Evolutionary conservation across 1,140 invertebrate species (phyloP).

Genomic region (Bradysia coprophila): DNA sequence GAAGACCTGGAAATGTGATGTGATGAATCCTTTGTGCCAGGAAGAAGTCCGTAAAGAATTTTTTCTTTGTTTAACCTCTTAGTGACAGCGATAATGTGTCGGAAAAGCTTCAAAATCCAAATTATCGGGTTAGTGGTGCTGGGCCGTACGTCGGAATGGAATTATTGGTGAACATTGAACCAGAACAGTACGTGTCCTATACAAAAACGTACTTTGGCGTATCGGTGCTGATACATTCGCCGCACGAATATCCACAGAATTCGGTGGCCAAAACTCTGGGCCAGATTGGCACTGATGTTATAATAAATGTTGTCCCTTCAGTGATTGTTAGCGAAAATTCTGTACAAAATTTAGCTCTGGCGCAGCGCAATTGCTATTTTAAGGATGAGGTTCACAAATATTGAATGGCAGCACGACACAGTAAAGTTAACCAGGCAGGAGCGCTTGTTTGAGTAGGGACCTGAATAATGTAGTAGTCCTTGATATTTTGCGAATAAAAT

Average conservation of each 20-base stretch:
- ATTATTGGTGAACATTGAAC: constrained; percentile 13
- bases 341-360: constrained; percentile 6
- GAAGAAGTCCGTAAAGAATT: not conserved
- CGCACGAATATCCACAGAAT: constrained; percentile 15
- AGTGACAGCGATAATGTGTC: not conserved
- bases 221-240: constrained; percentile 13
- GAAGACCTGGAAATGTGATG: not conserved
- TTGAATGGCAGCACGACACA: no score
- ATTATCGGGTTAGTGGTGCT: constrained; percentile 10
- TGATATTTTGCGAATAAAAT: no score
- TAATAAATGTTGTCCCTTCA: constrained; percentile 8
- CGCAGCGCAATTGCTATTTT: constrained; percentile 12
- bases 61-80: not conserved
- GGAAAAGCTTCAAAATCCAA: not conserved
- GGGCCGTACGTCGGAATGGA: constrained; percentile 13
- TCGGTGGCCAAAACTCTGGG: constrained; percentile 7
- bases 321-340: constrained; percentile 6
- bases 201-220: constrained; percentile 12
- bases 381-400: constrained; percentile 12
- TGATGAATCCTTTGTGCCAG: not conserved
- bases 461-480: no score
- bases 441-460: no score
- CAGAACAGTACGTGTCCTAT: constrained; percentile 9
- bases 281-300: constrained; percentile 7
- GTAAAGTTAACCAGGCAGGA: no score